phyloP scores from a whole-genome alignment of 2,888 invertebrate species.

The Cataglyphis rosenhaueri region DNA sequence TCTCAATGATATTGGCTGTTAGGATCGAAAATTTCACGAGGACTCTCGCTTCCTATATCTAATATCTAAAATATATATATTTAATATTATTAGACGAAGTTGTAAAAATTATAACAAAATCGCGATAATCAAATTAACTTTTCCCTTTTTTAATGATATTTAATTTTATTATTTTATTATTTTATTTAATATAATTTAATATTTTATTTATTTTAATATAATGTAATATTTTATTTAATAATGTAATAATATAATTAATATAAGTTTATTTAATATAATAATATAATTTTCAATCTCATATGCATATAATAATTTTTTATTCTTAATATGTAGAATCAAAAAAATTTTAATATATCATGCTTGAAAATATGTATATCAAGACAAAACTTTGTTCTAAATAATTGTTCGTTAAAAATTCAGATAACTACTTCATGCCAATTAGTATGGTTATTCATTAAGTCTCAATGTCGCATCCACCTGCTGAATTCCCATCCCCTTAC shows the following conservation, averaged over 20 bases:
- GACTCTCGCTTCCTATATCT: background rate
- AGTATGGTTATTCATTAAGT: constrained; percentile 82
- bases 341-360: background rate
- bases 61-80: background rate
- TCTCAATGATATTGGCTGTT: background rate
- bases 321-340: background rate
- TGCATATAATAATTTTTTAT: background rate
- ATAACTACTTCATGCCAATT: constrained; percentile 82
- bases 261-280: no score
- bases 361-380: background rate
- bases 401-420: background rate
- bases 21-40: background rate
- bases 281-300: background rate
- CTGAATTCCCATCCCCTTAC: constrained; percentile 58
- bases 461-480: constrained; percentile 81
- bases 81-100: background rate
- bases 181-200: no score
- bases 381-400: background rate
- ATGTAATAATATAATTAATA: background rate
- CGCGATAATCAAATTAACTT: background rate
- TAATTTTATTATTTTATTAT: no score
- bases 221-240: no score
- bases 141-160: background rate
- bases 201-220: no score
- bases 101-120: background rate